A percentile compares a stretch with the other conserved stretches of the same genome.
Conservation (phyloP, 1,140 invertebrate genomes). For the Rhagoletis pomonella region DNA sequence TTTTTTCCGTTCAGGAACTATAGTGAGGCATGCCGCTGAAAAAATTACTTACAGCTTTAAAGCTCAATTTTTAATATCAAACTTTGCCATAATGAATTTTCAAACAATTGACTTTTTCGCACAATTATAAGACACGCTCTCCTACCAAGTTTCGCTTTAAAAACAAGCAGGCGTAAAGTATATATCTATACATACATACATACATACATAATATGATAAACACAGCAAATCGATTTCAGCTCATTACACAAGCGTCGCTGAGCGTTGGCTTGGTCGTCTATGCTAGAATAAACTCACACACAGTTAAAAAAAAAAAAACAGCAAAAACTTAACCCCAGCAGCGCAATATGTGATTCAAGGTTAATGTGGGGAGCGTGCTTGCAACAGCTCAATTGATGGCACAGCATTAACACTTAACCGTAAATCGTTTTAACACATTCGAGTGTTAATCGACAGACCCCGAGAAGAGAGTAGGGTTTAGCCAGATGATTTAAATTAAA, state of each 20-base stretch:
- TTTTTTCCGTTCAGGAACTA: too few species aligned
- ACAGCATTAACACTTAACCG: conserved; percentile 38
- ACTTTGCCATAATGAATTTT: too few species aligned
- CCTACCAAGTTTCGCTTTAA: too few species aligned
- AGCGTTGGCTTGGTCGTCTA: too few species aligned
- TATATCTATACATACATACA: too few species aligned
- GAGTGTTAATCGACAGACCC: conserved; percentile 2
- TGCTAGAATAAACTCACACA: background rate
- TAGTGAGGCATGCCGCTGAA: too few species aligned
- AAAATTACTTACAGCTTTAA: too few species aligned
- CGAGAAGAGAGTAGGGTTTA: background rate
- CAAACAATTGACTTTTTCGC: too few species aligned
- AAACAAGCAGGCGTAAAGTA: too few species aligned
- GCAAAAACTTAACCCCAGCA: background rate
- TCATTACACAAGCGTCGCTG: conserved; percentile 13
- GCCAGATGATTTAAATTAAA: conserved; percentile 28
- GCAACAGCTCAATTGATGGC: conserved; percentile 22
- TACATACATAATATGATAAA: background rate
- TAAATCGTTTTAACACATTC: conserved; percentile 28
- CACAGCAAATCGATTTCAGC: background rate
- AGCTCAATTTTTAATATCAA: too few species aligned
- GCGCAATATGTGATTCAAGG: background rate
- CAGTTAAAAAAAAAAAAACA: background rate
- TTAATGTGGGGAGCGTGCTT: conserved; percentile 8
- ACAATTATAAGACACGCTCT: too few species aligned